Conservation (phyloP, 2,888 invertebrate genomes). For the Drosophila borborema region DNA sequence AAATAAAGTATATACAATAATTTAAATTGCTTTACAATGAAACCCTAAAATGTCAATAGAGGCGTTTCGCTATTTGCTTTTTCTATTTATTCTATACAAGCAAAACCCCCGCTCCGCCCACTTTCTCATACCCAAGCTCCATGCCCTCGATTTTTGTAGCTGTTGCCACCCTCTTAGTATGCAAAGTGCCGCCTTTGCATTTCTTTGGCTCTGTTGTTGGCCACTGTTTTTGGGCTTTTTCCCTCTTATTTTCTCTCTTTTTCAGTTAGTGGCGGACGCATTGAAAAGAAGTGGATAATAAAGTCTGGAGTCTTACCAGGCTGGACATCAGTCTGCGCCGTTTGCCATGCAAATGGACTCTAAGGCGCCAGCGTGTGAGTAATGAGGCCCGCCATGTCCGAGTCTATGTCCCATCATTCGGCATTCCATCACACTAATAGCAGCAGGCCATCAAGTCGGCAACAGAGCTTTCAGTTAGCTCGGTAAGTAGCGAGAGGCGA, state of each 20-base stretch:
- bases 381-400: slow-evolving; percentile 42
- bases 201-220: slow-evolving; percentile 18
- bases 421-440: slow-evolving; percentile 8
- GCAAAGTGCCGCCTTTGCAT: slow-evolving; percentile 70
- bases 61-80: slow-evolving; percentile 65
- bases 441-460: slow-evolving; percentile 15
- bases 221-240: slow-evolving; percentile 51
- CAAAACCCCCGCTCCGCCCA: slow-evolving; percentile 3
- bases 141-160: neutral
- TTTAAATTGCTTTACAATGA: slow-evolving; percentile 81
- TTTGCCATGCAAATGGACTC: slow-evolving; percentile 36
- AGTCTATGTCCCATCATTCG: slow-evolving; percentile 25
- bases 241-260: slow-evolving; percentile 31
- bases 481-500: neutral
- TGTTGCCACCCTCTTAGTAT: slow-evolving; percentile 60
- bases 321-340: slow-evolving; percentile 12
- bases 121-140: neutral
- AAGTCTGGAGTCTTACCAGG: slow-evolving; percentile 34
- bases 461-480: neutral
- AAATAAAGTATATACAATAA: slow-evolving; percentile 76
- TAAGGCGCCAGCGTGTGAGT: slow-evolving; percentile 57
- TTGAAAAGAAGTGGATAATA: slow-evolving; percentile 67
- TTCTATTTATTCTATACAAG: slow-evolving; percentile 57
- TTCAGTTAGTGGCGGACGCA: slow-evolving; percentile 31
- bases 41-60: slow-evolving; percentile 80